Base-by-base conservation (phyloP, 2,113 vertebrate species). In the Semnornis frantzii region DNA sequence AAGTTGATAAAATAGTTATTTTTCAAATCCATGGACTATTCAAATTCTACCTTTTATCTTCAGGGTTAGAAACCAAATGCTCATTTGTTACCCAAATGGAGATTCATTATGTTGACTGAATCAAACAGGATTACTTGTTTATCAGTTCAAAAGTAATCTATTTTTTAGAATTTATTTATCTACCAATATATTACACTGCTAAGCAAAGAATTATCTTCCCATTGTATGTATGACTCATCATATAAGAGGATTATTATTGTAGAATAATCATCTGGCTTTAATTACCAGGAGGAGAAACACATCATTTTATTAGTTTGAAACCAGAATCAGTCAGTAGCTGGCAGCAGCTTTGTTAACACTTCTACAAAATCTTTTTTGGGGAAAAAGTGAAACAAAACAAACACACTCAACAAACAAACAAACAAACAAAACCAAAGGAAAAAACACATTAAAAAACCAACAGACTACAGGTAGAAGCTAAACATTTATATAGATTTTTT, bases 161-260 rank as follows among this genome's bases (percentile, higher is more conserved):
- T 72, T 94, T 75, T 68, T 93, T 95, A 46, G 15, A 46, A 46
- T 94, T 91, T 24, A 52, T 52, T 7, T 52, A 95, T 95, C 97
- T 95, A 89, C 82, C 50, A 87, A 63, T 93, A 85, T 73, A 94
- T 94, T 94, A 69, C 58, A 68, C 60, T 90, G 34, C 54, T 92
- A 48, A 89, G 71, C 33, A 92, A 92, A 96, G 86, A 78, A 91
- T 91, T 97, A 72, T 91, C 78, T 85, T 93, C 68, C 33, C 14
- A 80, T 86, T 92, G 85, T 91, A 96, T 96, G 94, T 87, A 48
- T 1, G 42, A 42, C 57, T 94, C 42, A 33, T 28, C 96, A 81
- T 88, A 72, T 96, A 89, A 96, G 95, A 89, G 76, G 89, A 93
- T 95, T 96, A 95, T 96, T 95, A 93, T 71, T 94, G 68, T 86